phyloP scores from a whole-genome alignment of 2,888 invertebrate species.

The Nineta flava region DNA sequence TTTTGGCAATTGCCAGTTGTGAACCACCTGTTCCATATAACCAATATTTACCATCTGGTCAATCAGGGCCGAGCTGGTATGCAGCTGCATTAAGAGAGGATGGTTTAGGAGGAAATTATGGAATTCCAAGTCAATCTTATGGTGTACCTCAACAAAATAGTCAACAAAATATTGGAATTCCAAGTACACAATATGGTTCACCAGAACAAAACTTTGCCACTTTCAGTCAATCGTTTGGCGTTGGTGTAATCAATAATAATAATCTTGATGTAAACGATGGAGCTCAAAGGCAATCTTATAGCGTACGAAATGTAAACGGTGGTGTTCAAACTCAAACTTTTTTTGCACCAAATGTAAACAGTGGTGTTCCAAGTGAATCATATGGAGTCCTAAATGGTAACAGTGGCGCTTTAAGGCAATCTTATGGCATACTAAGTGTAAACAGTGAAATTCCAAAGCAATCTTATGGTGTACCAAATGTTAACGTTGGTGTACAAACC shows the following conservation, averaged over 20 bases:
- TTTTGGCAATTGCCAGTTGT: neutral
- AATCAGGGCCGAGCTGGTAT: neutral
- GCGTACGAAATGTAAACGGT: neutral
- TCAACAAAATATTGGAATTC: too few species aligned
- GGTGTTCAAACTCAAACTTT: neutral
- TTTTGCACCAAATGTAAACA: neutral
- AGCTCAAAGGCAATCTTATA: neutral
- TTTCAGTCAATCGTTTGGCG: too few species aligned
- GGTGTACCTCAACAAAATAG: neutral
- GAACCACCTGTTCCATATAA: conserved; percentile 4
- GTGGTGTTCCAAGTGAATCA: neutral
- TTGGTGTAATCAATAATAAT: too few species aligned
- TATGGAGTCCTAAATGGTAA: neutral
- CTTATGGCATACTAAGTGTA: neutral
- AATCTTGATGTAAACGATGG: too few species aligned
- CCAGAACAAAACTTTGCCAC: too few species aligned
- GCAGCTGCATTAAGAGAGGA: neutral
- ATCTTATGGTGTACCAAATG: neutral
- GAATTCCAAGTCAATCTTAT: neutral
- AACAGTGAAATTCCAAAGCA: neutral
- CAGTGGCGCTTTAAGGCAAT: neutral
- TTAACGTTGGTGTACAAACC: too few species aligned
- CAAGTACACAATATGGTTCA: too few species aligned
- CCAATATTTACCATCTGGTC: neutral
- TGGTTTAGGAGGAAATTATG: neutral